phyloP scores from a whole-genome alignment of 2,797 vertebrate species.

The Coccyzus lansbergi region DNA sequence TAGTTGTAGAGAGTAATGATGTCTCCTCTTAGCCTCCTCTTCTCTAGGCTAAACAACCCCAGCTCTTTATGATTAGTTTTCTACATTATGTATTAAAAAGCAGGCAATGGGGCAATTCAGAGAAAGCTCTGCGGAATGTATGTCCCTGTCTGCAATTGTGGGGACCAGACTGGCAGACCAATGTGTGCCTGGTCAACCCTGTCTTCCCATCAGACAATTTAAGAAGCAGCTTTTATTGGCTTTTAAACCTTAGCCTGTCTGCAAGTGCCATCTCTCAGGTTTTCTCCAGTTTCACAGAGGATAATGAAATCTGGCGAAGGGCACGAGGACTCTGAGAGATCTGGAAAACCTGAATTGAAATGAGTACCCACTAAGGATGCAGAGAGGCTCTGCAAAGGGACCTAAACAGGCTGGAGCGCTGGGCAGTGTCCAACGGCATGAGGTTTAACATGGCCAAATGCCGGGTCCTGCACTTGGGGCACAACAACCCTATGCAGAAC shows the following conservation, averaged over 20 bases:
- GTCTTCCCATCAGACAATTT: neutral
- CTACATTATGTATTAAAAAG: neutral
- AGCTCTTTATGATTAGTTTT: no score
- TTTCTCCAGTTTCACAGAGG: neutral
- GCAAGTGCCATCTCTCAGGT: accelerated
- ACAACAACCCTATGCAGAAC: no score
- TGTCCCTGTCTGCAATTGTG: accelerated
- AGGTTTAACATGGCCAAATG: no score
- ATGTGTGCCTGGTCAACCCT: accelerated
- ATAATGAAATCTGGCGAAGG: neutral
- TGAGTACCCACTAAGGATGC: accelerated
- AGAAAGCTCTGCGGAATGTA: neutral
- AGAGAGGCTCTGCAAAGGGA: no score
- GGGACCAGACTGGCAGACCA: neutral
- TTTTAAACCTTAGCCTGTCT: neutral
- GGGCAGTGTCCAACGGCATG: no score
- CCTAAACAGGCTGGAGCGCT: no score
- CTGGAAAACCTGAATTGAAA: accelerated
- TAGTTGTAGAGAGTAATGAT: no score
- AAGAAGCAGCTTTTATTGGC: neutral
- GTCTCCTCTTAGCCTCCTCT: no score
- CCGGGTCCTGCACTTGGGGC: no score
- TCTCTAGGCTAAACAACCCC: no score
- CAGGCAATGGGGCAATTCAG: neutral
- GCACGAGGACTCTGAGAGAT: accelerated